Conservation (phyloP, 2,888 invertebrate genomes). For the Tetragnatha montana region DNA sequence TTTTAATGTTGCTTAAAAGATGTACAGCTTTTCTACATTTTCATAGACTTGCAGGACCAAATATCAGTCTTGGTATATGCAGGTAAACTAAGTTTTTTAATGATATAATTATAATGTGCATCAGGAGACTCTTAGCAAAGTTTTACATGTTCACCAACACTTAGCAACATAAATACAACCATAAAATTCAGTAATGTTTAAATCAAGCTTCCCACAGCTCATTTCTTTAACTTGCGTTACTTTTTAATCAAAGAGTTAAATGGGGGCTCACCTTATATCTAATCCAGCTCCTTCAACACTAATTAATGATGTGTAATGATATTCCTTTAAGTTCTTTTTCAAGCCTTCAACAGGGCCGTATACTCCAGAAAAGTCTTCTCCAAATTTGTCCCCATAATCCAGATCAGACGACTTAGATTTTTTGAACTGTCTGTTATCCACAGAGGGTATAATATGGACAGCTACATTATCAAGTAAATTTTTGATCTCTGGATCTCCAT, state of each 20-base stretch:
- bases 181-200: no score
- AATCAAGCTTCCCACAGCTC: no score
- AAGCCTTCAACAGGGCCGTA: constrained; percentile 70
- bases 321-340: constrained; percentile 68
- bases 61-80: no score
- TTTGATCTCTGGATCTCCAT: constrained; percentile 82
- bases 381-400: constrained; percentile 71
- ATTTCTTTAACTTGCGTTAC: no score
- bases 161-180: not conserved
- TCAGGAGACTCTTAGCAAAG: not conserved
- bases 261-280: constrained; percentile 48
- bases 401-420: constrained; percentile 73
- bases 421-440: constrained; percentile 80
- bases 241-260: not conserved
- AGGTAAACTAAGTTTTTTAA: no score
- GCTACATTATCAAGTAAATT: constrained; percentile 84
- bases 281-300: constrained; percentile 70
- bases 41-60: no score
- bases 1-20: no score
- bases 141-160: no score
- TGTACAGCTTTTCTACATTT: no score
- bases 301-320: constrained; percentile 73
- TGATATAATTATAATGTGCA: not conserved
- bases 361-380: constrained; percentile 59
- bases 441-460: constrained; percentile 86